A percentile compares a stretch with the other conserved stretches of the same genome.
Evolutionary conservation across 2,113 vertebrate genomes (phyloP).

Genomic region (Strix uralensis): DNA sequence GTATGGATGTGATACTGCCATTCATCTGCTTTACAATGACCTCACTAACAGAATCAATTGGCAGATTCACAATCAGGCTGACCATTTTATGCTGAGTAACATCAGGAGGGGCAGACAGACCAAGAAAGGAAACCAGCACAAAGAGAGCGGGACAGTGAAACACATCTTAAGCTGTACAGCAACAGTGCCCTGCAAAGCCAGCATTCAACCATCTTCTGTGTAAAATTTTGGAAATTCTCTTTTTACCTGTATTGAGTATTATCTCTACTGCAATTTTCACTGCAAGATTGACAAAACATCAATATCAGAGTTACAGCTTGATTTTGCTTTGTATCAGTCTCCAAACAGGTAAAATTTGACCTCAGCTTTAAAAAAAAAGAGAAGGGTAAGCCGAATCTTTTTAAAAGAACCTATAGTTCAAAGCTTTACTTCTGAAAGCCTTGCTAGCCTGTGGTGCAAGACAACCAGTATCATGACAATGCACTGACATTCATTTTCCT

Average conservation of each 20-base stretch:
- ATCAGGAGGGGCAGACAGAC: background rate
- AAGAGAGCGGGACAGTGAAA: background rate
- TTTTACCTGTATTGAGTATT: background rate
- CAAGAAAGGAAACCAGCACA: background rate
- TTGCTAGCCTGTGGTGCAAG: rapidly evolving
- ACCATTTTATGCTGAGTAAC: background rate
- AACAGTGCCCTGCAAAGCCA: background rate
- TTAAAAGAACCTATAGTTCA: background rate
- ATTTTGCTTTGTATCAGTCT: background rate
- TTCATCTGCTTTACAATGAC: background rate
- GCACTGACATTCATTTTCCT: background rate
- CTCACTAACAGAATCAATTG: background rate
- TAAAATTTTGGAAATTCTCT: background rate
- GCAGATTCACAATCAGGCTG: background rate
- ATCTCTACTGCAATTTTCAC: background rate
- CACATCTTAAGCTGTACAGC: background rate
- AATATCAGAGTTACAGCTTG: background rate
- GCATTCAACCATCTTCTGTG: background rate
- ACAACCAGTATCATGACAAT: background rate
- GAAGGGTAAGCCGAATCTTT: background rate
- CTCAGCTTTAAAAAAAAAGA: background rate
- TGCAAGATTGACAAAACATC: background rate
- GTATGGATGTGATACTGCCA: background rate
- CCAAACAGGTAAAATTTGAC: background rate
- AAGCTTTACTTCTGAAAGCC: background rate